A percentile compares a stretch with the other conserved stretches of the same genome.
Conservation (phyloP, 1,140 invertebrate species). For the Ostrea edulis region DNA sequence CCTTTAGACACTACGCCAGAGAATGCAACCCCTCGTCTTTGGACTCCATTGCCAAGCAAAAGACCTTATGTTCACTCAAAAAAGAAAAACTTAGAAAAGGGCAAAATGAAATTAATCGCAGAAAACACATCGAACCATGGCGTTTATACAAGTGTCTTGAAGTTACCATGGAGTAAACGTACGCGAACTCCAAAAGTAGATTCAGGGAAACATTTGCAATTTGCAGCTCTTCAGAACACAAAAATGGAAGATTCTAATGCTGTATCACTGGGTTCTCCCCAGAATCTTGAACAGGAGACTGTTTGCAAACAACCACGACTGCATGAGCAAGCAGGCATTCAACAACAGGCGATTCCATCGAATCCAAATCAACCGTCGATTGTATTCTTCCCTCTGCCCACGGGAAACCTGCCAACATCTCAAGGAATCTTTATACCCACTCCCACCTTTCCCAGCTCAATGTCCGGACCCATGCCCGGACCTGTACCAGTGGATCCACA, state of each 20-base stretch:
- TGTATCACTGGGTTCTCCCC: background rate
- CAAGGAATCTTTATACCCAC: constrained; percentile 49
- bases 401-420: constrained; percentile 32
- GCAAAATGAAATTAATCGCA: constrained; percentile 73
- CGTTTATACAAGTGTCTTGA: constrained; percentile 75
- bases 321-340: constrained; percentile 34
- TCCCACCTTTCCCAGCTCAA: constrained; percentile 19
- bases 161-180: constrained; percentile 72
- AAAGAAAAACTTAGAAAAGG: constrained; percentile 51
- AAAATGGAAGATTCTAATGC: background rate
- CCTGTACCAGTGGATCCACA: constrained; percentile 28
- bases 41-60: constrained; percentile 42
- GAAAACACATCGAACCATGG: constrained; percentile 72
- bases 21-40: background rate
- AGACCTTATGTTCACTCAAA: constrained; percentile 33
- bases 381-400: constrained; percentile 40
- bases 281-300: background rate
- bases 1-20: background rate
- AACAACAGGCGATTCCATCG: constrained; percentile 27
- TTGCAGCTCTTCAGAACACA: constrained; percentile 6
- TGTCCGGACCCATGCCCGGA: background rate
- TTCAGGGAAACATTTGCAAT: background rate
- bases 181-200: constrained; percentile 63
- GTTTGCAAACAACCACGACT: background rate
- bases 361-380: constrained; percentile 43